A percentile compares a stretch with the other conserved stretches of the same genome.
Conservation (phyloP, 2,113 vertebrate genomes). For the Piaya cayana region DNA sequence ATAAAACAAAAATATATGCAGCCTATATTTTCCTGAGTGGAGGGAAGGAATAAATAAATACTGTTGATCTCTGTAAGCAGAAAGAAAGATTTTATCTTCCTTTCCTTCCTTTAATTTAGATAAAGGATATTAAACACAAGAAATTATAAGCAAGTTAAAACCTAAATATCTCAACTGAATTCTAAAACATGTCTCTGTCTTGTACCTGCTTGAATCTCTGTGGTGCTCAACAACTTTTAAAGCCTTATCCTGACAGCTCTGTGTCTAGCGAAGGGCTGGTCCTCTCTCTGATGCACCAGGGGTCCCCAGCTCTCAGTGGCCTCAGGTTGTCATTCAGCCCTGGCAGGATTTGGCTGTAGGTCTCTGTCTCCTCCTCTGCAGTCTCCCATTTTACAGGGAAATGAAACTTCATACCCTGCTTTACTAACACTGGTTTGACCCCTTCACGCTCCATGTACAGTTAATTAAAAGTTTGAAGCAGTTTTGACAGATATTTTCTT, state of each 20-base stretch:
- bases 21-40: background rate
- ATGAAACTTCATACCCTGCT: background rate
- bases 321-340: background rate
- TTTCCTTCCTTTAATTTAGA: background rate
- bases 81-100: background rate
- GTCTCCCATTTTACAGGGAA: background rate
- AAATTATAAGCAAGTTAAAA: background rate
- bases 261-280: background rate
- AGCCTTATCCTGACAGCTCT: background rate
- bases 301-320: background rate
- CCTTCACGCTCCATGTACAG: background rate
- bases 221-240: background rate
- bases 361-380: background rate
- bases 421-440: background rate
- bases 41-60: background rate
- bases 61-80: background rate
- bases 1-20: background rate
- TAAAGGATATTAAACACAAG: background rate
- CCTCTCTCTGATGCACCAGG: background rate
- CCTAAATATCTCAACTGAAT: background rate
- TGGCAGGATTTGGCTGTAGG: background rate
- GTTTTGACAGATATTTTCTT: constrained; percentile 41
- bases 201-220: background rate
- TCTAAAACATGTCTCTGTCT: background rate
- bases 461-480: constrained; percentile 17